Evolutionary conservation across 2,888 invertebrate species (phyloP).

Genomic region (Ernsta delagoae): DNA sequence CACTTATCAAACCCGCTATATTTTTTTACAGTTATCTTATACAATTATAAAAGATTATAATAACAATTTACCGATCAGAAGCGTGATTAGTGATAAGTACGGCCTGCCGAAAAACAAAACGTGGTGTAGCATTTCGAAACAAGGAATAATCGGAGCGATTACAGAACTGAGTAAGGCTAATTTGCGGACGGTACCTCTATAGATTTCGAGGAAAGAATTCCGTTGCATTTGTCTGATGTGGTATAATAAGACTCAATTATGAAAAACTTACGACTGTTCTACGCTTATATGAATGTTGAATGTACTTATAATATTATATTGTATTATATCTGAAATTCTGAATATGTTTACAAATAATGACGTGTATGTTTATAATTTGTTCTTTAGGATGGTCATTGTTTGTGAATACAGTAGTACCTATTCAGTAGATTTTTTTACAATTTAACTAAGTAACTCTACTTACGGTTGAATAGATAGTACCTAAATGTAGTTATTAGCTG

Average conservation of each 20-base stretch:
- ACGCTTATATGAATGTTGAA: slow-evolving; percentile 40
- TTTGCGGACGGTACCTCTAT: slow-evolving; percentile 73
- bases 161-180: slow-evolving; percentile 55
- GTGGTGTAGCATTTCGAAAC: slow-evolving; percentile 58
- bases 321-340: background rate
- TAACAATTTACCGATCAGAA: slow-evolving; percentile 20
- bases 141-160: slow-evolving; percentile 74
- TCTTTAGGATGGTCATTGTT: no score
- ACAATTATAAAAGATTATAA: slow-evolving; percentile 19
- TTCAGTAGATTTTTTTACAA: no score
- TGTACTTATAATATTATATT: background rate
- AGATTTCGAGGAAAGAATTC: slow-evolving; percentile 81
- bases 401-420: no score
- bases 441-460: no score
- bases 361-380: no score
- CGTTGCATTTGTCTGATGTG: slow-evolving; percentile 82
- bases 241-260: slow-evolving; percentile 82
- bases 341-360: slow-evolving; percentile 2
- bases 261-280: slow-evolving; percentile 69
- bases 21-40: slow-evolving; percentile 1
- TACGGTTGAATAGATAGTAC: no score
- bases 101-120: slow-evolving; percentile 32
- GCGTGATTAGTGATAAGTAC: slow-evolving; percentile 8
- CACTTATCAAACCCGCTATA: no score
- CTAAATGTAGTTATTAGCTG: no score